Base-by-base conservation (phyloP, 35 echinoderm and acorn worm species). In the Ophioderma brevispina region DNA sequence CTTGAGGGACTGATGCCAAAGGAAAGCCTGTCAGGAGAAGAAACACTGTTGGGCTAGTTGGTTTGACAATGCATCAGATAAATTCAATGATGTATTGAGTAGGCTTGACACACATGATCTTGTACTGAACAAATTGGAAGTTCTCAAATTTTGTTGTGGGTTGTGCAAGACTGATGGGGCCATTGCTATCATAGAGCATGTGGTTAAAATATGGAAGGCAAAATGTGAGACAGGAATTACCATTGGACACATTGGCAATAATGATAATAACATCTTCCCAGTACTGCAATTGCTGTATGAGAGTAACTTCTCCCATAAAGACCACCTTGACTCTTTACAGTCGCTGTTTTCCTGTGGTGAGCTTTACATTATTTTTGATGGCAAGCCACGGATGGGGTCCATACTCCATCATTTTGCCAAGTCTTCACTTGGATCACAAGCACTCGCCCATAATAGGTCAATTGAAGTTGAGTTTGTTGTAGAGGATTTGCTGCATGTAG, bases 71-170 rank as follows among this genome's bases (percentile, higher is more conserved):
- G n/a, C 6, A 25, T 70, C n/a, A 15, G 59, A 30, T 70, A 3
- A 70, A 70, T 70, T 70, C 28, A 70, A 25, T 70, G 23, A 6
- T 70, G 59, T 70, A 13, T 25, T 70, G 5, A 6, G n/a, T 1
- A 70, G 59, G 28, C 10, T 70, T 3, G 28, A 70, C n/a, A 13
- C 59, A 70, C 2, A 70, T 8, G 59, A 70, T 18, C 10, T 25
- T 18, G 28, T 70, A 3, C 28, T 6, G 59, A 70, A 30, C 28
- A 70, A 70, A 70, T 70, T 70, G 10, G 59, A 70, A 25, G 5
- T 70, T 70, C 59, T 70, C 59, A 70, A 70, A 30, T 70, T 70
- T 70, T 70, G 59, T 25, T 70, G 59, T 30, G 59, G 59, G n/a
- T 70, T 70, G 28, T 8, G 17, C 17, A 17, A 25, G 3, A 25